These are phyloP conservation scores for Palythoa grandiflora DNA, from an alignment of 92 coral and sea anemone species.

Conservation along the genomic window DNA sequence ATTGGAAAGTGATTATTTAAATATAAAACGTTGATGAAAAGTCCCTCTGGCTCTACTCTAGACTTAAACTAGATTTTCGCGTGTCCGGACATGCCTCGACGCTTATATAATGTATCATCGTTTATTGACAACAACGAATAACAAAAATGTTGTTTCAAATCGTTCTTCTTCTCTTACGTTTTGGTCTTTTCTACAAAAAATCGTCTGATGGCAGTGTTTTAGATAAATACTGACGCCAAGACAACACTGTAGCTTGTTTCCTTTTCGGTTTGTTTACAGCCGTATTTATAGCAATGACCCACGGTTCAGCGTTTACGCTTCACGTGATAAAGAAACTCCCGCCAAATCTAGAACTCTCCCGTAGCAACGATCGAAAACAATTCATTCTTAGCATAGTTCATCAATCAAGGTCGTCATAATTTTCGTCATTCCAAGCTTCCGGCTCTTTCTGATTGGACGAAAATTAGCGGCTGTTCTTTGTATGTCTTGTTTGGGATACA, in stretches of 20 bases:
- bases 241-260: not conserved
- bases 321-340: slow-evolving; percentile 72
- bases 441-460: slow-evolving; percentile 80
- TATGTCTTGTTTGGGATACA: not conserved
- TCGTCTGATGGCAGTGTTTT: not conserved
- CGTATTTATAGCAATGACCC: slow-evolving; percentile 36
- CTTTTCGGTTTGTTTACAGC: slow-evolving; percentile 32
- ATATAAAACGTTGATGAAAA: not conserved
- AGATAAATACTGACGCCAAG: not conserved
- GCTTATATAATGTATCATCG: not conserved
- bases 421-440: slow-evolving; percentile 75
- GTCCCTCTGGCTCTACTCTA: not conserved
- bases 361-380: slow-evolving; percentile 85
- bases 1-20: not conserved
- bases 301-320: not conserved
- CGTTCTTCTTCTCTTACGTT: not conserved
- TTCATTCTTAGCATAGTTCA: slow-evolving; percentile 29
- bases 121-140: not conserved
- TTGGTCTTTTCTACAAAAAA: not conserved
- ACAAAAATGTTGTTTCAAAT: not conserved
- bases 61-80: not conserved
- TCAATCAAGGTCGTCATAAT: slow-evolving; percentile 57
- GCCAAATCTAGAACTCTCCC: slow-evolving; percentile 82
- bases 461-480: slow-evolving; percentile 20
- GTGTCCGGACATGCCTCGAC: not conserved